Evolutionary conservation across 2,888 invertebrate species (phyloP), one percentile per base, ranked within the genome.

Genomic region (Pocota personata): DNA sequence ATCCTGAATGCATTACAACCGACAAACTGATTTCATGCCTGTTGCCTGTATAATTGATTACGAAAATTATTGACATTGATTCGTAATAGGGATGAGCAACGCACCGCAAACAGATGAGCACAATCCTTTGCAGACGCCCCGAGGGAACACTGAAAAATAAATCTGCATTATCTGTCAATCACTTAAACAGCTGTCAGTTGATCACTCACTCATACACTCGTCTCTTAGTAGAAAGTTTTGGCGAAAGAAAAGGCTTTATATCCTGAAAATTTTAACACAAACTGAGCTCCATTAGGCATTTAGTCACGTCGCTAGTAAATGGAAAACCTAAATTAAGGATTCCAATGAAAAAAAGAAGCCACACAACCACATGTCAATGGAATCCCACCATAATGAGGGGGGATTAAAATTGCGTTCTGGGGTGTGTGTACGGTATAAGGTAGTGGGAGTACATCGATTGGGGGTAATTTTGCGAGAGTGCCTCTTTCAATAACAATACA

Each of bases 401-500:
- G 86, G 86, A 82, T 86, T 82, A 86, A 82, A 77, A 76, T 60
- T 64, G 76, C 55, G 55, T 58, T 50, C 71, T 27, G 12, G 30
- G 35, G 35, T 55, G 50, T 57, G 52, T 43, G 27, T 27, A 43
- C 2, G 21, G 62, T 21, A 43, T 21, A 66, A 58, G 64, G 75
- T 60, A 35, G 6, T 69, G 27, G 55, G 14, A 43, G n/a, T 10
- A 48, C 32, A 12, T 69, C 79, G 83, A 79, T 75, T 75, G 79
- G 50, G 67, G 76, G 82, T 86, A 86, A 86, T 86, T 86, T 86
- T 72, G 58, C 48, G 76, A 82, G 82, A 86, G 86, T 86, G 86
- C 82, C 82, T 82, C 86, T 55, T 76, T 86, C 86, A 86, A 86
- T 86, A 86, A 82, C 76, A 86, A 86, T 82, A 80, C 80, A 62